These are phyloP conservation scores for Bombyx mori DNA, from an alignment of 1,140 invertebrate species.

Conservation along the genomic window ASM3026992v2 NC_085107.1:19401001-19401500, in stretches of 20 bases:
- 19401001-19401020: conserved; percentile 21
- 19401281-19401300: conserved; percentile 74
- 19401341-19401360: too few relatives aligned
- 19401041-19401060: conserved; percentile 80
- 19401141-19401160: conserved; percentile 78
- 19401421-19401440: too few relatives aligned
- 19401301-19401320: conserved; percentile 1
- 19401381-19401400: too few relatives aligned
- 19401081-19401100: conserved; percentile 81
- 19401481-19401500: too few relatives aligned
- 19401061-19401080: conserved; percentile 83
- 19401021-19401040: conserved; percentile 76
- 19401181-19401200: conserved; percentile 63
- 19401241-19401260: conserved; percentile 79
- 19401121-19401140: conserved; percentile 74
- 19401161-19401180: conserved; percentile 77
- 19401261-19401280: conserved; percentile 71
- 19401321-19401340: too few relatives aligned
- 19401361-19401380: too few relatives aligned
- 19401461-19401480: too few relatives aligned
- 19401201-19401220: conserved; percentile 74
- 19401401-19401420: too few relatives aligned
- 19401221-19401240: conserved; percentile 81
- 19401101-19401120: conserved; percentile 77
- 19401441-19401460: too few relatives aligned